A percentile compares a stretch with the other conserved stretches of the same genome.
Conservation (phyloP, 1,140 invertebrate genomes). For the Dinothrombium tinctorium region DNA sequence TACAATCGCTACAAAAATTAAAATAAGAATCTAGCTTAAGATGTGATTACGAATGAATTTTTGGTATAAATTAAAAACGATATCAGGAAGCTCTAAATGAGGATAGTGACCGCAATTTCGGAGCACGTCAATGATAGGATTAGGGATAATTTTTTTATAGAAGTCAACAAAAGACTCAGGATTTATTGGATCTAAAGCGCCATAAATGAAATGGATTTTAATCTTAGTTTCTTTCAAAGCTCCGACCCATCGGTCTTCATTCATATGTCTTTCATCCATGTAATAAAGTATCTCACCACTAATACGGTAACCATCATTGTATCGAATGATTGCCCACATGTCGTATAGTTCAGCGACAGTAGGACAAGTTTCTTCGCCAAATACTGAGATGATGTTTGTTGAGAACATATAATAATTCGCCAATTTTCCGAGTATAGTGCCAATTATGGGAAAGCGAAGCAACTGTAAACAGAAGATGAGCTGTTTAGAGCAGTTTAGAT, state of each 20-base stretch:
- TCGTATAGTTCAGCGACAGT: conserved; percentile 17
- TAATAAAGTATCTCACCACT: conserved; percentile 11
- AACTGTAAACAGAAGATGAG: conserved; percentile 8
- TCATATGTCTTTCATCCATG: conserved; percentile 12
- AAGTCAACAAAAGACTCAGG: conserved; percentile 15
- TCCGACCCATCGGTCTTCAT: conserved; percentile 20
- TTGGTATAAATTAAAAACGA: no score
- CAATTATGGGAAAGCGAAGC: conserved; percentile 12
- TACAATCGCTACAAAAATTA: no score
- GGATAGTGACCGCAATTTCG: conserved; percentile 15
- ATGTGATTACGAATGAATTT: no score
- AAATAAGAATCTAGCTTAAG: no score
- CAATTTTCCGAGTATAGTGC: conserved; percentile 4
- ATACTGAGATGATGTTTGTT: conserved; percentile 17
- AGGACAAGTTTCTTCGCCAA: conserved; percentile 18
- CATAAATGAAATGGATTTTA: conserved; percentile 19
- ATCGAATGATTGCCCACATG: conserved; percentile 16
- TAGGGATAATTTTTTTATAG: conserved; percentile 15
- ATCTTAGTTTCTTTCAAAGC: conserved; percentile 16
- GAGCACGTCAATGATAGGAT: conserved; percentile 7
- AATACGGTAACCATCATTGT: conserved; percentile 17
- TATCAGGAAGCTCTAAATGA: conserved; percentile 13
- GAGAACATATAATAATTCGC: conserved; percentile 8
- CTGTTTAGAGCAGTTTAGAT: conserved; percentile 1
- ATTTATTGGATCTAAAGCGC: conserved; percentile 20